A percentile compares a stretch with the other conserved stretches of the same genome.
phyloP scores from a whole-genome alignment of 2,888 invertebrate genomes.

The Smittia aterrima region DNA sequence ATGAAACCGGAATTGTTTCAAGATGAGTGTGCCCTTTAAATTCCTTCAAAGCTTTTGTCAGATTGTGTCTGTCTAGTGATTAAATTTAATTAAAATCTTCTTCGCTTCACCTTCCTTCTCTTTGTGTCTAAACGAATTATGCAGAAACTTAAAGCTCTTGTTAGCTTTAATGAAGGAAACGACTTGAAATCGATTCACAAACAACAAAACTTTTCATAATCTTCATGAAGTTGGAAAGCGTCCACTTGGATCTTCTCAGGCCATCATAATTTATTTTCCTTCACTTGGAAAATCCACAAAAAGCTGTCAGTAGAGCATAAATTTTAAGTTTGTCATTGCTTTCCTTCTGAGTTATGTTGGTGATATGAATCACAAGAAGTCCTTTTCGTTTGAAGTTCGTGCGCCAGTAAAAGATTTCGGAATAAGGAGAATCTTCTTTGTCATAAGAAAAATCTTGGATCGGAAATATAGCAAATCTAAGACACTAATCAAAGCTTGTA shows the following conservation, averaged over 20 bases:
- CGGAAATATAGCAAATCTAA: not conserved
- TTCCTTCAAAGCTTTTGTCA: too few species aligned
- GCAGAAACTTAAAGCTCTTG: not conserved
- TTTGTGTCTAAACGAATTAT: too few species aligned
- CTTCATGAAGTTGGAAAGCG: not conserved
- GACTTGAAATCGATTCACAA: not conserved
- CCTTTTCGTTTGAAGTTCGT: not conserved
- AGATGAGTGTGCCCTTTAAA: too few species aligned
- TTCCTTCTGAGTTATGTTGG: not conserved
- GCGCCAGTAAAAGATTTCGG: not conserved
- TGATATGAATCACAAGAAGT: not conserved
- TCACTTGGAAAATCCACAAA: not conserved
- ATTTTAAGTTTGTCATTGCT: not conserved
- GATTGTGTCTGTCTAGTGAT: not conserved
- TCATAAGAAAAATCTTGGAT: not conserved
- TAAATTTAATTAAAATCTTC: constrained; percentile 6
- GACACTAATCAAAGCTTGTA: constrained; percentile 7
- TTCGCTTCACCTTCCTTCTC: not conserved
- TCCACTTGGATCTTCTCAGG: not conserved
- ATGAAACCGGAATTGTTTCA: too few species aligned
- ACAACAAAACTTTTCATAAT: not conserved
- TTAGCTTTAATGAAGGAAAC: not conserved
- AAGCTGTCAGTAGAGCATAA: not conserved
- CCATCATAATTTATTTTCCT: not conserved
- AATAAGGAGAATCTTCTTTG: not conserved